These are phyloP conservation scores for Eupithecia subfuscata DNA, from an alignment of 2,888 invertebrate genomes.

Conservation along the genomic window DNA sequence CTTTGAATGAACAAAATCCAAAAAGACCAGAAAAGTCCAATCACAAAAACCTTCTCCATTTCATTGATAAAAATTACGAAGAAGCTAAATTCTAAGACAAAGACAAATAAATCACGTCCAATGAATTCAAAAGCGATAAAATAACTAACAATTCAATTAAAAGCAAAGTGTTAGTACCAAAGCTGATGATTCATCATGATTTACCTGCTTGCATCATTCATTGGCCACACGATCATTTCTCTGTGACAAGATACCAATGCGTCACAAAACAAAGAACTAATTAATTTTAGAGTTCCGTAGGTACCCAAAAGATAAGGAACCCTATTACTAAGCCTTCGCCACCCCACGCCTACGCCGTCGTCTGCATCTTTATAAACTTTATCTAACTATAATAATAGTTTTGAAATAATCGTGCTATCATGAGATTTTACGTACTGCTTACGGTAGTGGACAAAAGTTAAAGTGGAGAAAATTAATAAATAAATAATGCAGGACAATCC, in stretches of 20 bases:
- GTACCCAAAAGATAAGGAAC: neutral
- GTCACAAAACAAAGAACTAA: neutral
- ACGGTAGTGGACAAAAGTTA: too few species aligned
- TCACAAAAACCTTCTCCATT: constrained; percentile 34
- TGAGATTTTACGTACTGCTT: too few species aligned
- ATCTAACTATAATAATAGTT: too few species aligned
- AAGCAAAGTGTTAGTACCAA: neutral
- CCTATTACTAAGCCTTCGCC: too few species aligned
- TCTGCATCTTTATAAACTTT: too few species aligned
- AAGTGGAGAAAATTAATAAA: too few species aligned
- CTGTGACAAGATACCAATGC: neutral
- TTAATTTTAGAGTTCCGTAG: neutral
- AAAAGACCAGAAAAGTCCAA: constrained; percentile 33
- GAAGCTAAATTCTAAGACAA: neutral
- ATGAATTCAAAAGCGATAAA: constrained; percentile 10
- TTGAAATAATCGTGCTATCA: too few species aligned
- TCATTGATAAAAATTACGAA: neutral
- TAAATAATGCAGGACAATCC: too few species aligned
- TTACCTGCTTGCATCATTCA: constrained; percentile 32
- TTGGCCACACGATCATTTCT: constrained; percentile 10
- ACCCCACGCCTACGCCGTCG: too few species aligned
- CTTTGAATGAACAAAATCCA: constrained; percentile 34
- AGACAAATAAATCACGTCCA: constrained; percentile 21
- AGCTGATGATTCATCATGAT: constrained; percentile 34
- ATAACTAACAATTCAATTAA: constrained; percentile 15